Base-by-base conservation (phyloP, 1,140 invertebrate species). In the Cheumatopsyche charites region DNA sequence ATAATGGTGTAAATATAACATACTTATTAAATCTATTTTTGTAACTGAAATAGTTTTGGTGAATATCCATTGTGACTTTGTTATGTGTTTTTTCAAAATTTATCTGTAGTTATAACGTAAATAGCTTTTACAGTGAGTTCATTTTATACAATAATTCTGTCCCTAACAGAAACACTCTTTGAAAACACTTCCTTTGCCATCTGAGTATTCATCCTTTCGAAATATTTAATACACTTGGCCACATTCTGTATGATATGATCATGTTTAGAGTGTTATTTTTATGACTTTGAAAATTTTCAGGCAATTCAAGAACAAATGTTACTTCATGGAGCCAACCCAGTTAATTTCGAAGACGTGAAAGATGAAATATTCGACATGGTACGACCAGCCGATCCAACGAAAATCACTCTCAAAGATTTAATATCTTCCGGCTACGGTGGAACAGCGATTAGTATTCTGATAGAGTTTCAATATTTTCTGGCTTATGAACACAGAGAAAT, bases 361-460 rank as follows among this genome's bases (percentile, higher is more conserved):
- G 94, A 98, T 85, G 96, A 98, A 84, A 95, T 98, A 77, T 98
- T 98, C 85, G 96, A 98, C 83, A 98, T 99, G 96, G 93, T 98
- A 0, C 92, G 94, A 77, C 95, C 96, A 0, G 87, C 86, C 66
- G 88, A 97, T 83, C 90, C 94, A 0, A 84, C 88, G 3, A 90
- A 90, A 80, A 97, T 98, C 74, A 97, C 95, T 0, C 82, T 97
- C 0, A 87, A 92, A 77, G 96, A 98, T 87, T 85, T 98, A 62
- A 80, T 91, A 4, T 80, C 81, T 6, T 88, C 93, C 85, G 94
- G 95, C 0, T 94, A 96, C 83, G 96, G 95, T 1, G 94, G 95
- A 77, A 96, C 94, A 4, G 93, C 98, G 70, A 88, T 98, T 11
- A 96, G 93, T 78, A 97, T 98, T 80, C 85, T 98, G 72, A 94